These are phyloP conservation scores for Patella caerulea DNA, from an alignment of 2,888 invertebrate species.

Conservation along the genomic window DNA sequence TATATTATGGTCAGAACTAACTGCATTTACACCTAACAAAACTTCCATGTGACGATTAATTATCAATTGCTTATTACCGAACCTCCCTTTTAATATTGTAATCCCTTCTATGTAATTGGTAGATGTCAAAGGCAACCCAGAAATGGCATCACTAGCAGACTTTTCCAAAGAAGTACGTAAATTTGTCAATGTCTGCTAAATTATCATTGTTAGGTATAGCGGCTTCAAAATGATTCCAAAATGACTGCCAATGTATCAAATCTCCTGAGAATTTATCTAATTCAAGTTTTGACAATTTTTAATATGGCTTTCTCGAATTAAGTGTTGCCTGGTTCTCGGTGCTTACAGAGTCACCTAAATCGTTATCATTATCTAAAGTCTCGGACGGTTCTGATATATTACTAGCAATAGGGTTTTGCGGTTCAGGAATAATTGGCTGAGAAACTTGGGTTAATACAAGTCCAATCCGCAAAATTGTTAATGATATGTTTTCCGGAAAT, in stretches of 20 bases:
- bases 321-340: background rate
- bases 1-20: background rate
- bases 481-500: background rate
- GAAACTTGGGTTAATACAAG: background rate
- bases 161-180: background rate
- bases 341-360: too few relatives aligned
- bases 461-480: background rate
- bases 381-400: too few relatives aligned
- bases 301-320: background rate
- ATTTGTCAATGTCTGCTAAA: conserved; percentile 3
- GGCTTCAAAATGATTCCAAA: background rate
- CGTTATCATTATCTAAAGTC: too few relatives aligned
- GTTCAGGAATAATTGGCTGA: background rate
- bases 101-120: background rate
- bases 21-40: background rate
- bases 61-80: conserved; percentile 1
- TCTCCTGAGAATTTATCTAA: background rate
- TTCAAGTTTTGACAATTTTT: background rate
- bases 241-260: background rate
- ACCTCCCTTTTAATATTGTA: background rate
- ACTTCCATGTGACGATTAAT: background rate
- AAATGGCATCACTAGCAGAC: background rate
- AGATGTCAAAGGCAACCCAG: conserved; percentile 6
- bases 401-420: background rate
- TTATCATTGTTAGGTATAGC: background rate